Evolutionary conservation across 1,140 invertebrate species (phyloP), one percentile per base, ranked within the genome.

Genomic region (Drosophila pseudoobscura): DNA sequence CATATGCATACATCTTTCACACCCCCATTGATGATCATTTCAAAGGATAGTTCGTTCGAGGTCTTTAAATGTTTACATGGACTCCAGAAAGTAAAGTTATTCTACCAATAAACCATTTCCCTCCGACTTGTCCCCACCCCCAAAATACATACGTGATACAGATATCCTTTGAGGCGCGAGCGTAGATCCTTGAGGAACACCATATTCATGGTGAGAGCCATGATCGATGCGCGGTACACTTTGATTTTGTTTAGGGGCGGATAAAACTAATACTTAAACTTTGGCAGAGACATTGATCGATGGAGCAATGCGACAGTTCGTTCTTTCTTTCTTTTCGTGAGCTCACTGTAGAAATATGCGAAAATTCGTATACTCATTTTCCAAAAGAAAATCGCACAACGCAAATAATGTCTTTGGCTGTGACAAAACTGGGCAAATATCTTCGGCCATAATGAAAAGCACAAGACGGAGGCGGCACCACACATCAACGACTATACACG

Each of bases 171-270:
- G 49, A 91, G 90, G 62, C 90, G 87, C 46, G 90, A 80, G 39
- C 87, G 88, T 57, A 91, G 62, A 76, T 91, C 90, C 90, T 91
- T 91, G 53, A 91, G 66, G 26, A 91, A 91, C 15, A 91, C 90
- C 90, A 91, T 91, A 49, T 91, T 91, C 88, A 91, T 89, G 43
- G 90, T 82, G 49, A 91, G 47, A 29, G 90, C 87, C 90, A 91
- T 91, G 43, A 31, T 78, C 43, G 17, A 26, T 58, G 41, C 41
- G 45, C 41, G 13, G 17, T 50, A 57, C 11, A 50, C 49, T 51
- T 24, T 53, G 1, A 29, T 9, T 39, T 49, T 26, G 61, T 43
- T 9, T 9, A 9, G 8, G 31, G 8, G 0, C 35, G 44, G 6
- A 43, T 31, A 15, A 15, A 29, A 39, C 26, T 53, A 11, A 51